Evolutionary conservation across 1,140 invertebrate genomes (phyloP).

Genomic region (Drosophila sechellia): DNA sequence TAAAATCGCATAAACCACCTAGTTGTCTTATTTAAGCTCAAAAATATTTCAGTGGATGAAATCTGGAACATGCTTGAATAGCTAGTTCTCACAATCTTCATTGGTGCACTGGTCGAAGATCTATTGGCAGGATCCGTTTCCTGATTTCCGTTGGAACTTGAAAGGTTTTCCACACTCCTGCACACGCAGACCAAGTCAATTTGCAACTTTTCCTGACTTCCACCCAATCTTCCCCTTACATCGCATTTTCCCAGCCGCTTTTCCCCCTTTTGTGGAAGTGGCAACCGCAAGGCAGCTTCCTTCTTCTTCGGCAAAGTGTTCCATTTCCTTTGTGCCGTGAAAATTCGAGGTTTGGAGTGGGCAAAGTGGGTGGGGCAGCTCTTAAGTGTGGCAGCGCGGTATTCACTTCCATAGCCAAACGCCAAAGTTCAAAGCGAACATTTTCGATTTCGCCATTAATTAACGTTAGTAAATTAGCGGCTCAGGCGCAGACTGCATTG

Average conservation of each 20-base stretch:
- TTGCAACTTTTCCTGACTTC: slow-evolving; percentile 59
- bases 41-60: too few species aligned
- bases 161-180: slow-evolving; percentile 45
- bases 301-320: slow-evolving; percentile 63
- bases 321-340: slow-evolving; percentile 67
- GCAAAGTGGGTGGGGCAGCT: slow-evolving; percentile 3
- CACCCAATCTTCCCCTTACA: not conserved
- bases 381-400: slow-evolving; percentile 63
- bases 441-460: slow-evolving; percentile 78
- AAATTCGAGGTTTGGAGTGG: not conserved
- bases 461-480: slow-evolving; percentile 79
- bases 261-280: slow-evolving; percentile 8
- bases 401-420: slow-evolving; percentile 32
- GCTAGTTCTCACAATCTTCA: not conserved
- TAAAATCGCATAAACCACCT: too few species aligned
- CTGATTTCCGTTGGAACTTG: slow-evolving; percentile 39
- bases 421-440: slow-evolving; percentile 75
- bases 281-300: slow-evolving; percentile 33
- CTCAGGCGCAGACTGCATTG: slow-evolving; percentile 29
- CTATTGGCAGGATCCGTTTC: slow-evolving; percentile 30
- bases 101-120: slow-evolving; percentile 5
- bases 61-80: not conserved
- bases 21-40: too few species aligned
- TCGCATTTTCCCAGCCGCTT: slow-evolving; percentile 6
- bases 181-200: slow-evolving; percentile 50